Evolutionary conservation across 2,888 invertebrate species (phyloP).

Genomic region (Leptinotarsa juncta): DNA sequence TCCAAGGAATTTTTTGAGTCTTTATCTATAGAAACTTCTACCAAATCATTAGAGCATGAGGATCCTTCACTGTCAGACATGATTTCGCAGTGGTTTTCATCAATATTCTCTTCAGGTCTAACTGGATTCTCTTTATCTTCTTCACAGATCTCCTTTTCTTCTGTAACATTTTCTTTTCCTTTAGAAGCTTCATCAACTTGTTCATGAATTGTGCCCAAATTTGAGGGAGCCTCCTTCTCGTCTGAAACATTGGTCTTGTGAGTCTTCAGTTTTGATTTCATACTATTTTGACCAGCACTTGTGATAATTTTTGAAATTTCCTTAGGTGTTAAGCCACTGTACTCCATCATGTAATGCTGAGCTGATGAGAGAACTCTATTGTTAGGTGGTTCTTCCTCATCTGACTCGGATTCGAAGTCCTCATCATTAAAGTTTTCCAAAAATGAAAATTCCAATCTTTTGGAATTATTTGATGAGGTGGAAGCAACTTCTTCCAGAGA

Average conservation of each 20-base stretch:
- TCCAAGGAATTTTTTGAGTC: conserved; percentile 29
- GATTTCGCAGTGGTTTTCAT: conserved; percentile 27
- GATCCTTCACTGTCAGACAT: conserved; percentile 54
- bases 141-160: neutral
- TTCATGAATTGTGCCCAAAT: conserved; percentile 2
- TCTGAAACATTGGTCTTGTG: conserved; percentile 1
- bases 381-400: conserved; percentile 53
- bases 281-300: conserved; percentile 20
- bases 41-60: conserved; percentile 30
- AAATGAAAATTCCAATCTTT: conserved; percentile 52
- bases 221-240: neutral
- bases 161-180: conserved; percentile 13
- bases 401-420: conserved; percentile 56
- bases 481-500: conserved; percentile 69
- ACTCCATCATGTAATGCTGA: conserved; percentile 80
- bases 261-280: conserved; percentile 25
- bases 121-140: conserved; percentile 24
- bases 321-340: conserved; percentile 78
- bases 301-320: conserved; percentile 73
- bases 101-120: neutral
- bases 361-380: conserved; percentile 71
- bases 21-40: conserved; percentile 1
- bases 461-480: conserved; percentile 54
- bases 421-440: conserved; percentile 58
- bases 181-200: neutral